phyloP scores from a whole-genome alignment of 2,888 invertebrate genomes.

The Rhagophthalmus giganteus region DNA sequence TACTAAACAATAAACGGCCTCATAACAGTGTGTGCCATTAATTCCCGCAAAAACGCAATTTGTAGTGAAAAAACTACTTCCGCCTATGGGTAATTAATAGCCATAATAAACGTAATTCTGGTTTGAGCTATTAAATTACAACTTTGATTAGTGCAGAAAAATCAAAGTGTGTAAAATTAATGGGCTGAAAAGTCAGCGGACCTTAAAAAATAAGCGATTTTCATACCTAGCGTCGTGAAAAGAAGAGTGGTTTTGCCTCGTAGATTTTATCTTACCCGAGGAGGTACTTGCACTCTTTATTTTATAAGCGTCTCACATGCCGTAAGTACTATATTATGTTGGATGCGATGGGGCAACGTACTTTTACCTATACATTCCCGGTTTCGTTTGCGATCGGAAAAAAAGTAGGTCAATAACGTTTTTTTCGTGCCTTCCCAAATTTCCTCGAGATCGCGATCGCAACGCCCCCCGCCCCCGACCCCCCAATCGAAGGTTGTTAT shows the following conservation, averaged over 20 bases:
- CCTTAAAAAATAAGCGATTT: constrained; percentile 23
- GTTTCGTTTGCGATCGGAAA: too few species aligned
- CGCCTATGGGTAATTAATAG: constrained; percentile 20
- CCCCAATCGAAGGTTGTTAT: too few species aligned
- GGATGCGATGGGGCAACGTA: too few species aligned
- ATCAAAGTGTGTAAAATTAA: constrained; percentile 27
- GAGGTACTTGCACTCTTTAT: constrained; percentile 6
- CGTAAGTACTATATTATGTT: too few species aligned
- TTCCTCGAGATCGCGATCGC: too few species aligned
- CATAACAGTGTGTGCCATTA: neutral
- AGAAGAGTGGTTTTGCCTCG: constrained; percentile 13
- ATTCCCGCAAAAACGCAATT: neutral
- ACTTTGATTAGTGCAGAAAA: constrained; percentile 19
- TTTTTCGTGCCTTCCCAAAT: too few species aligned
- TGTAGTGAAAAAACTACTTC: constrained; percentile 5
- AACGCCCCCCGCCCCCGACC: too few species aligned
- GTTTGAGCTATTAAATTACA: constrained; percentile 20
- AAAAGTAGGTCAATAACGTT: too few species aligned
- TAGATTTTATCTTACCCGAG: constrained; percentile 10
- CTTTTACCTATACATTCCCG: too few species aligned
- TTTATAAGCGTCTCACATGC: too few species aligned
- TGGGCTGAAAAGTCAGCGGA: constrained; percentile 23
- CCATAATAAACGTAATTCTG: constrained; percentile 9
- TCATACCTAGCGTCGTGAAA: constrained; percentile 17
- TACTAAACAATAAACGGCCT: too few species aligned